phyloP scores from a whole-genome alignment of 2,888 invertebrate species.

The Cephus pygmeus region DNA sequence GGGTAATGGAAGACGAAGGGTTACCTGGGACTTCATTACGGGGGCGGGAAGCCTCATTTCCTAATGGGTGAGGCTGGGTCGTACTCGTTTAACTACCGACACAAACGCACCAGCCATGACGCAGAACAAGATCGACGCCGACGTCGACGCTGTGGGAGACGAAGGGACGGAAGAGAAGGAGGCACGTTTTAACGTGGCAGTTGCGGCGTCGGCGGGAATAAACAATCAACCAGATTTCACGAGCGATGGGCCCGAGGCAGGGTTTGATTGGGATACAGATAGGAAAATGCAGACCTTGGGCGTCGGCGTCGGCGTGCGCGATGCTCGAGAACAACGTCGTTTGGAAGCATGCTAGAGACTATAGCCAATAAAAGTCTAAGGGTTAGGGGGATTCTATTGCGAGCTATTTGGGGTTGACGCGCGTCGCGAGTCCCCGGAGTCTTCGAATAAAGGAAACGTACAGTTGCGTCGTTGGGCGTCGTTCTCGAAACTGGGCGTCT shows the following conservation, averaged over 20 bases:
- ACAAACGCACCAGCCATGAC: neutral
- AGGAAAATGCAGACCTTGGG: neutral
- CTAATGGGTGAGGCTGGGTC: slow-evolving; percentile 33
- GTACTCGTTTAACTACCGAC: slow-evolving; percentile 8
- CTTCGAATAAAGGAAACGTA: neutral
- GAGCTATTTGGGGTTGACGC: neutral
- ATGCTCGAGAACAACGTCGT: slow-evolving; percentile 12
- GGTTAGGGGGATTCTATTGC: neutral
- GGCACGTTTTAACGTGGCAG: slow-evolving; percentile 9
- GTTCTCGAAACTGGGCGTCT: neutral
- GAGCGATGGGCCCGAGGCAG: slow-evolving; percentile 5
- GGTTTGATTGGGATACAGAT: neutral
- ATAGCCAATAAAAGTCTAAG: neutral
- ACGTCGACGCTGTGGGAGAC: neutral
- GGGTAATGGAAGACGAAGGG: neutral
- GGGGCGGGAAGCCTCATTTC: slow-evolving; percentile 35
- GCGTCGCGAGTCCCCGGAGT: neutral
- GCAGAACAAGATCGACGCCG: neutral
- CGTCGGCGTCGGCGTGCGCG: neutral
- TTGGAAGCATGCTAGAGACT: neutral
- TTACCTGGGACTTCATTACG: slow-evolving; percentile 34
- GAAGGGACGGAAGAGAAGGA: neutral
- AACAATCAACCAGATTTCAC: slow-evolving; percentile 30
- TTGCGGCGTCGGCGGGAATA: slow-evolving; percentile 19
- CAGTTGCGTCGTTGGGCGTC: neutral